Evolutionary conservation across 1,140 invertebrate genomes (phyloP).

Genomic region (Daktulosphaira vitifoliae): DNA sequence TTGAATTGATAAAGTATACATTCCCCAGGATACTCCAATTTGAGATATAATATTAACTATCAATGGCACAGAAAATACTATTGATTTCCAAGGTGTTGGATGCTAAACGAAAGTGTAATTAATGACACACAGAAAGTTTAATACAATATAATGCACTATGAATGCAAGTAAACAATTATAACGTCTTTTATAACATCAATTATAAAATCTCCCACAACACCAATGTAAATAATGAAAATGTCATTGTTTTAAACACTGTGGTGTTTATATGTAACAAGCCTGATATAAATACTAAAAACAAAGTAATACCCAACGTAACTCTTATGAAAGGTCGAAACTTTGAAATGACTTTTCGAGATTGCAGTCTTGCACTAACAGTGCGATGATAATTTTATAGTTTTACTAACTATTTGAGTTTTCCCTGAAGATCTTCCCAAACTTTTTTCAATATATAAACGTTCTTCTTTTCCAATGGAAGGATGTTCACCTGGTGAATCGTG

Average conservation of each 20-base stretch:
- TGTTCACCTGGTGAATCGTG: slow-evolving; percentile 68
- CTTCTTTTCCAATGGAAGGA: slow-evolving; percentile 62
- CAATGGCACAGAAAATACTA: slow-evolving; percentile 63
- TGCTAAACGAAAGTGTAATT: slow-evolving; percentile 40
- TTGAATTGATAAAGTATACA: slow-evolving; percentile 75
- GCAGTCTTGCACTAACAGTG: no score
- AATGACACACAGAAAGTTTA: background rate
- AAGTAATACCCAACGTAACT: no score
- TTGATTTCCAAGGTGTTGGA: slow-evolving; percentile 60
- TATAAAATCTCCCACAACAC: no score
- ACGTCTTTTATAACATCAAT: no score
- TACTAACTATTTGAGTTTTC: background rate
- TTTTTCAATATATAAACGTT: slow-evolving; percentile 51
- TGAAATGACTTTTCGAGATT: no score
- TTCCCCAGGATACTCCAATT: slow-evolving; percentile 73
- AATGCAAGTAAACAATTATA: no score
- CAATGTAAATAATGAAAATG: no score
- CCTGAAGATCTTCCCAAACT: slow-evolving; percentile 8
- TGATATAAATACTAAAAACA: no score
- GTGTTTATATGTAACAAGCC: no score
- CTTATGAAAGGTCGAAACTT: no score
- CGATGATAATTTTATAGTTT: background rate
- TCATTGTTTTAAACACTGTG: no score
- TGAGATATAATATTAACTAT: slow-evolving; percentile 69
- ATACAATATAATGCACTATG: background rate